Evolutionary conservation across 2,113 vertebrate genomes (phyloP).

Genomic region (Columba janthina): DNA sequence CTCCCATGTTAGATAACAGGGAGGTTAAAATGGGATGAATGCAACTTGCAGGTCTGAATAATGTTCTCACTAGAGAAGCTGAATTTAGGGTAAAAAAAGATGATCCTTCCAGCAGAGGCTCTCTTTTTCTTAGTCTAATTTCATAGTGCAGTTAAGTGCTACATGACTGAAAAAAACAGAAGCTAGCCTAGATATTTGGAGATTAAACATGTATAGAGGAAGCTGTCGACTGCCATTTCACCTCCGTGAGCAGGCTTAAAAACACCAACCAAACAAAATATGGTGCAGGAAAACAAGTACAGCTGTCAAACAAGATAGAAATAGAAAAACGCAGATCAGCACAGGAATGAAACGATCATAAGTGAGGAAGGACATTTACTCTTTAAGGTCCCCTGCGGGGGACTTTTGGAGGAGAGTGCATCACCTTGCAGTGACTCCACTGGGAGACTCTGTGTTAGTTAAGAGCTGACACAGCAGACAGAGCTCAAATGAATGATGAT

Average conservation of each 20-base stretch:
- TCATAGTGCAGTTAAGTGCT: neutral
- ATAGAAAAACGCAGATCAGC: neutral
- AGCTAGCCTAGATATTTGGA: neutral
- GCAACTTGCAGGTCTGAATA: neutral
- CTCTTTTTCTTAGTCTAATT: neutral
- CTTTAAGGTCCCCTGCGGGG: neutral
- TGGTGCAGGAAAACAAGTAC: accelerated
- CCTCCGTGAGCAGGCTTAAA: neutral
- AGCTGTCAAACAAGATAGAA: neutral
- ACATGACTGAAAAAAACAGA: neutral
- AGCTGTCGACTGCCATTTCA: neutral
- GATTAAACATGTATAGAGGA: neutral
- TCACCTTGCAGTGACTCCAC: neutral
- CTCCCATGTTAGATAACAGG: neutral
- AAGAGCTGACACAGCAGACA: conserved; percentile 12
- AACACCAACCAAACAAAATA: neutral
- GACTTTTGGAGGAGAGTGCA: neutral
- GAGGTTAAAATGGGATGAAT: neutral
- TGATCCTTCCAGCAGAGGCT: neutral
- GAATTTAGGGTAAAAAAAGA: neutral
- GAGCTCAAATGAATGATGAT: neutral
- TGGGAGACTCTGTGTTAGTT: neutral
- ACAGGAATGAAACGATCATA: accelerated
- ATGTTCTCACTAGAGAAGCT: neutral
- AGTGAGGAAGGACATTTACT: neutral